phyloP scores from a whole-genome alignment of 2,888 invertebrate species.

The Lapara coniferarum region DNA sequence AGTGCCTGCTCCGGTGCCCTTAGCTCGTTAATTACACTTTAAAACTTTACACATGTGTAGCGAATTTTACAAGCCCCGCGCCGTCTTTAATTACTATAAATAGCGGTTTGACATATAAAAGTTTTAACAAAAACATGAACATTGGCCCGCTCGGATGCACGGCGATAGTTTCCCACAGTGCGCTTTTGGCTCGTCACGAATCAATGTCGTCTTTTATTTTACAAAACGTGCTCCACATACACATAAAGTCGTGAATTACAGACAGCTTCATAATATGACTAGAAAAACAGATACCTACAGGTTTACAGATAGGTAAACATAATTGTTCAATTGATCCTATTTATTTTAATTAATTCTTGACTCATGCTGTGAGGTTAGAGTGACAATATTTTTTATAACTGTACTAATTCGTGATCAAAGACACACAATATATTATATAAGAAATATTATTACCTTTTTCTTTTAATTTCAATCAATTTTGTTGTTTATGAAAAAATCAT shows the following conservation, averaged over 20 bases:
- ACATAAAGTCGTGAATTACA: conserved; percentile 31
- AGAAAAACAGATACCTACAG: too few relatives aligned
- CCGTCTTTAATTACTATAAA: conserved; percentile 25
- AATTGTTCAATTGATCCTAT: too few relatives aligned
- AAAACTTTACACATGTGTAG: conserved; percentile 38
- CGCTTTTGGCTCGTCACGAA: conserved; percentile 79
- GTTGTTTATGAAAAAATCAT: too few relatives aligned
- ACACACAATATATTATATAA: background rate
- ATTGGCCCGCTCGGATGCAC: conserved; percentile 74
- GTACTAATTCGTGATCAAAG: conserved; percentile 8
- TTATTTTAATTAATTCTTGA: conserved; percentile 64
- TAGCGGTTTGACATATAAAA: conserved; percentile 8
- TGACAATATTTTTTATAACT: conserved; percentile 45
- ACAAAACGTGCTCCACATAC: conserved; percentile 78
- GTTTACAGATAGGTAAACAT: too few relatives aligned
- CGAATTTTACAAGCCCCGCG: conserved; percentile 15
- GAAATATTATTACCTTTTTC: too few relatives aligned
- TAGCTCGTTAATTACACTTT: conserved; percentile 74
- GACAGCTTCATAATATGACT: conserved; percentile 29
- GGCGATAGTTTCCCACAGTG: conserved; percentile 80
- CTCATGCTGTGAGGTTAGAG: conserved; percentile 57
- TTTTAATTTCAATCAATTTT: too few relatives aligned
- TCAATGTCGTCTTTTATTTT: conserved; percentile 83
- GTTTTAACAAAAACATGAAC: conserved; percentile 13
- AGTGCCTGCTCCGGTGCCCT: conserved; percentile 68